A percentile compares a stretch with the other conserved stretches of the same genome.
Conservation (phyloP, 1,140 invertebrate species). For the Mercenaria mercenaria region DNA sequence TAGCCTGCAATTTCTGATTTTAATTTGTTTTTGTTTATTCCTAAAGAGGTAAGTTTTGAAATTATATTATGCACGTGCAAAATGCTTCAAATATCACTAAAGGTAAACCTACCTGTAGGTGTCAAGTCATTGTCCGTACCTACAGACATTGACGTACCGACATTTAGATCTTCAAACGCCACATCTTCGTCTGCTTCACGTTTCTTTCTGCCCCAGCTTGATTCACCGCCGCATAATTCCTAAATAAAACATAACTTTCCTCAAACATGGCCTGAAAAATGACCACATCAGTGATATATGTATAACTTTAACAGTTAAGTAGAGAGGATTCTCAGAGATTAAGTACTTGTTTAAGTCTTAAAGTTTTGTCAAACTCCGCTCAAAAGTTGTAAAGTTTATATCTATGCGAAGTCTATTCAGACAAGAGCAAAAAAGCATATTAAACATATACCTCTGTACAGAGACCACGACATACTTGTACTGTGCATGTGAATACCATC, state of each 20-base stretch:
- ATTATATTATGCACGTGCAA: too few relatives aligned
- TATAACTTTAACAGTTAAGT: too few relatives aligned
- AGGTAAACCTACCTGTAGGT: neutral
- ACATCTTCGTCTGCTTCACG: neutral
- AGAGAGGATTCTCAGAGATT: too few relatives aligned
- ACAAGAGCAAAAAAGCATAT: too few relatives aligned
- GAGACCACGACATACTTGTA: constrained; percentile 28
- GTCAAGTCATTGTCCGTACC: constrained; percentile 36
- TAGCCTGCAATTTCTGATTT: too few relatives aligned
- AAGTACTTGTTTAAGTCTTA: too few relatives aligned
- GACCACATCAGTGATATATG: neutral
- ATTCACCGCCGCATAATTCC: neutral
- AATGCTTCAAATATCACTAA: too few relatives aligned
- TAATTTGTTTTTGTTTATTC: too few relatives aligned
- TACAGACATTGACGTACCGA: constrained; percentile 25
- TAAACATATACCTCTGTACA: constrained; percentile 46
- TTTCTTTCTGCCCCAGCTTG: constrained; percentile 7
- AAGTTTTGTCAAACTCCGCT: too few relatives aligned
- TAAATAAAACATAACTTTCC: neutral
- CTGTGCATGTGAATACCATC: constrained; percentile 48
- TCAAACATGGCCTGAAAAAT: neutral
- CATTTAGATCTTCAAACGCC: constrained; percentile 26
- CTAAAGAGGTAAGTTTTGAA: too few relatives aligned
- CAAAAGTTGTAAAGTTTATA: too few relatives aligned
- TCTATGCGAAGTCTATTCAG: too few relatives aligned